Evolutionary conservation across 2,888 invertebrate genomes (phyloP).

Genomic region (Chrysolina haemoptera): DNA sequence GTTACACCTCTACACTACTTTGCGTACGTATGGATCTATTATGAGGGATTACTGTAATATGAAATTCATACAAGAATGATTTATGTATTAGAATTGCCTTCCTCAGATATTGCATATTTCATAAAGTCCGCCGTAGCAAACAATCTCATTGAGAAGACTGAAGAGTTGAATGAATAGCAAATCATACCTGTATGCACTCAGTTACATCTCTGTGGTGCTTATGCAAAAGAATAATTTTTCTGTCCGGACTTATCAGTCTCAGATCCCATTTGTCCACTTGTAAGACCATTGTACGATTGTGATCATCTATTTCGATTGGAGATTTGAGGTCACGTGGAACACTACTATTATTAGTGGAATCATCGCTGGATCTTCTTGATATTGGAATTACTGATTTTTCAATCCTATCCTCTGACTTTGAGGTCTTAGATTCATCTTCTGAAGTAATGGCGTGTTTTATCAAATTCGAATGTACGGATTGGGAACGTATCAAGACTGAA

Average conservation of each 20-base stretch:
- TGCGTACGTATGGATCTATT: too few species aligned
- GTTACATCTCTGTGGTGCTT: conserved; percentile 91
- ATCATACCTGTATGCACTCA: conserved; percentile 82
- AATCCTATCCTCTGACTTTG: not conserved
- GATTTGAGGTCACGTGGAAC: conserved; percentile 32
- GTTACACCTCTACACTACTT: too few species aligned
- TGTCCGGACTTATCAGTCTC: conserved; percentile 92
- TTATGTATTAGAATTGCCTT: too few species aligned
- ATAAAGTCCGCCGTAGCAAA: too few species aligned
- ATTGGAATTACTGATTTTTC: not conserved
- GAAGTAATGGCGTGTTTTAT: conserved; percentile 17
- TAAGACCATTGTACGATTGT: conserved; percentile 95
- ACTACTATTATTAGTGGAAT: conserved; percentile 37
- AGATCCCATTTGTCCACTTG: conserved; percentile 90
- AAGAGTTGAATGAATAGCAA: not conserved
- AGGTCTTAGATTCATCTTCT: conserved; percentile 23
- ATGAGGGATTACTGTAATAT: too few species aligned
- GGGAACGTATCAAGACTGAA: conserved; percentile 53
- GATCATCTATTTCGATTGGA: conserved; percentile 72
- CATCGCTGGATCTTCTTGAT: conserved; percentile 28
- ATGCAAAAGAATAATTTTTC: conserved; percentile 90
- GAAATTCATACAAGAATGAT: too few species aligned
- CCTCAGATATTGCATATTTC: too few species aligned
- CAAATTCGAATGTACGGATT: conserved; percentile 56
- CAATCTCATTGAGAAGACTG: too few species aligned